Evolutionary conservation across 2,888 invertebrate species (phyloP), one percentile per base, ranked within the genome.

Genomic region (Crepidodera aurea): DNA sequence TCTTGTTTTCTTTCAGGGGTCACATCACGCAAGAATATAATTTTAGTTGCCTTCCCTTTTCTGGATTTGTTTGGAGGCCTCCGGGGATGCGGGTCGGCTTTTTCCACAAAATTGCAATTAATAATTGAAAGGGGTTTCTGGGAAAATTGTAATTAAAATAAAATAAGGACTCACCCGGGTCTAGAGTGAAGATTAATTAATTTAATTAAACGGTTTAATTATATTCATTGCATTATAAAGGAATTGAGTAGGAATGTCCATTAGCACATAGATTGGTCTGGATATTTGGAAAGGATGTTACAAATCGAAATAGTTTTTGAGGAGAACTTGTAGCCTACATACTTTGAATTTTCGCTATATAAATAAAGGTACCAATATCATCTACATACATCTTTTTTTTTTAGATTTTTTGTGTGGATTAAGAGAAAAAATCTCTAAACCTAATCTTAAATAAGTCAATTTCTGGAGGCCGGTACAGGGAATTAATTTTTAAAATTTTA

Each of bases 1-100:
- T 27, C 13, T 48, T 27, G 27, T 48, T 48, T 48, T 27, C 27
- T 48, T 27, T 10, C 12, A 16, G 4, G n/a, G 48, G 13, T 48
- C 27, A 27, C 48, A 48, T 27, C 48, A 48, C 48, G 48, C 48
- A 48, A 27, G 27, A 48, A 27, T 48, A 48, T 29, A 48, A 29
- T 29, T 29, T 29, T 7, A 16, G 15, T 29, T 6, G 27, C 12
- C 12, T 10, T 27, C 27, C 29, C 7, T 19, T 44, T 44, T 42
- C 12, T 25, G 44, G 44, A 15, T 48, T 13, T 27, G 48, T 48
- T 48, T 48, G 13, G 25, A 3, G 13, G 27, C 27, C 27, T 27
- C 27, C 2, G 10, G 48, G 15, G 27, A 48, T 44, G 48, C 27
- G 27, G 48, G 48, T 8, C 6, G 15, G 27, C 25, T 48, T 25